phyloP scores from a whole-genome alignment of 2,888 invertebrate genomes.

The Ennomos fuscantarius region DNA sequence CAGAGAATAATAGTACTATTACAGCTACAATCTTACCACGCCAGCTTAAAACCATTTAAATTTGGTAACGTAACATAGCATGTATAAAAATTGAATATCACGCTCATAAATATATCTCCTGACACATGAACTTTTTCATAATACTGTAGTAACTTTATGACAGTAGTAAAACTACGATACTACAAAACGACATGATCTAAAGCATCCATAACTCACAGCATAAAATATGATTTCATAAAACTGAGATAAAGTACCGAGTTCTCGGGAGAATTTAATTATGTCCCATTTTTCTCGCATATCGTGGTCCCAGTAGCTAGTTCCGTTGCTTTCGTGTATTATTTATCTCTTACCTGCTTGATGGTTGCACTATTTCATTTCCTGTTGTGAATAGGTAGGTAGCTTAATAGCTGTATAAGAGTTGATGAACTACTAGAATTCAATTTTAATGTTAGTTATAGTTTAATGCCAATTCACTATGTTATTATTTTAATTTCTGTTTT shows the following conservation, averaged over 20 bases:
- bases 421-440: too few relatives aligned
- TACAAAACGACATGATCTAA: conserved; percentile 15
- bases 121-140: neutral
- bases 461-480: too few relatives aligned
- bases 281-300: conserved; percentile 14
- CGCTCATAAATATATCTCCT: neutral
- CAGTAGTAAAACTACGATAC: conserved; percentile 18
- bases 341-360: neutral
- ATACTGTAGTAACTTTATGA: conserved; percentile 4
- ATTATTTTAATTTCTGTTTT: too few relatives aligned
- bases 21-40: too few relatives aligned
- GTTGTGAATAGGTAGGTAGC: neutral
- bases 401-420: too few relatives aligned
- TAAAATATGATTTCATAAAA: conserved; percentile 28
- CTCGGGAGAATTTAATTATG: conserved; percentile 19
- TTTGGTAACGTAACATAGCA: too few relatives aligned
- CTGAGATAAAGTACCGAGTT: conserved; percentile 12
- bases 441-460: too few relatives aligned
- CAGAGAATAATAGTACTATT: too few relatives aligned
- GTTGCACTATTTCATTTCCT: conserved; percentile 1
- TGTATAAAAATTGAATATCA: too few relatives aligned
- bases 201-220: conserved; percentile 14
- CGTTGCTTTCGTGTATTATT: neutral
- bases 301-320: conserved; percentile 2
- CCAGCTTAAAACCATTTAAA: too few relatives aligned